Evolutionary conservation across 2,888 invertebrate species (phyloP).

Genomic region (Pemphredon lugubris): DNA sequence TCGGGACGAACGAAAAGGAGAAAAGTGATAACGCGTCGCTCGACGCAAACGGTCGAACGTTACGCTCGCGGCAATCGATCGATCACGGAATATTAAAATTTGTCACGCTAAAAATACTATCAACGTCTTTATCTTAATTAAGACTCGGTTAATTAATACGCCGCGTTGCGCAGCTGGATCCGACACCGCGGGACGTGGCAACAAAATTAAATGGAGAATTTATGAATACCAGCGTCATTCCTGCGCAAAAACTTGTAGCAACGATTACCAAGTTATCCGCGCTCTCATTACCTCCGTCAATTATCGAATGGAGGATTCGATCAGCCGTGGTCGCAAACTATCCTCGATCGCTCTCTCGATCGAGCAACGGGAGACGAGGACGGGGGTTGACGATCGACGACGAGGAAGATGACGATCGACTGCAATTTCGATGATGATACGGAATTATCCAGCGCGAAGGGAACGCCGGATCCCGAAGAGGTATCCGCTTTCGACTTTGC

Average conservation of each 20-base stretch:
- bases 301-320: slow-evolving; percentile 74
- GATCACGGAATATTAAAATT: no score
- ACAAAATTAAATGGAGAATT: slow-evolving; percentile 21
- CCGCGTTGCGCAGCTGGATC: neutral
- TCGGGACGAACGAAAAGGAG: no score
- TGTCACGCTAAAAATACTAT: no score
- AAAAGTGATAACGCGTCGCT: no score
- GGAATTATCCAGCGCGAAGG: slow-evolving; percentile 68
- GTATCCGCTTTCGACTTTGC: slow-evolving; percentile 9
- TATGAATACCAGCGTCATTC: slow-evolving; percentile 24
- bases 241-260: slow-evolving; percentile 12
- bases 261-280: slow-evolving; percentile 49
- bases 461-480: slow-evolving; percentile 17
- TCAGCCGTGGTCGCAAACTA: slow-evolving; percentile 67
- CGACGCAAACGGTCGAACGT: no score
- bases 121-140: neutral
- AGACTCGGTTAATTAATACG: slow-evolving; percentile 11
- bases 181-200: neutral
- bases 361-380: slow-evolving; percentile 25
- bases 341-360: slow-evolving; percentile 50
- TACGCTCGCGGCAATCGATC: no score
- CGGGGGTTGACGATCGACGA: slow-evolving; percentile 55
- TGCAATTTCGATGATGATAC: slow-evolving; percentile 74
- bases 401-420: slow-evolving; percentile 63
- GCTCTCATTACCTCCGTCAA: slow-evolving; percentile 70